Evolutionary conservation across 2,113 vertebrate species (phyloP), one percentile per base, ranked within the genome.

Genomic region (Dissostichus mawsoni): DNA sequence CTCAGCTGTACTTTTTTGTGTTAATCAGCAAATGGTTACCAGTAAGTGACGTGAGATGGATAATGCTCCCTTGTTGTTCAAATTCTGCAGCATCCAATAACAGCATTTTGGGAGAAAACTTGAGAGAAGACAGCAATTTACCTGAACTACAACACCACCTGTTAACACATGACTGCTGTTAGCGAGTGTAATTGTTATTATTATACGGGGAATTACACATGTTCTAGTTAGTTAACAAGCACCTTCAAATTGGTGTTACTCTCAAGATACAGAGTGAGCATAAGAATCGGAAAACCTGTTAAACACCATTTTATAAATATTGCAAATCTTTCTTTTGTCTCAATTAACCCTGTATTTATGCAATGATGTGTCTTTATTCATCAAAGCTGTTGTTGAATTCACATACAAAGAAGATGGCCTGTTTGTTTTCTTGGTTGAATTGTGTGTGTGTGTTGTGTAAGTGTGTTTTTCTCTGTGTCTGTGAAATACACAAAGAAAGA

Each of bases 131-230:
- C 63, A 53, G 33, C 29, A 63, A 29, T 80, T 79, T 57, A 68
- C 12, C 52, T 76, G 4, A 16, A 68, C 80, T 70, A 41, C 56
- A 57, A 29, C 56, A 53, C 70, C 41, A 14, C 65, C 66, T 55
- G 70, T 69, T 86, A 74, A 61, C 77, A 70, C 58, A 33, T 64
- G 52, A 65, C 25, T 16, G 66, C 69, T 67, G 81, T 70, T 52
- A 69, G 1, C 29, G 29, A 33, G 7, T 36, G 4, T 79, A 74
- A 86, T 81, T 47, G 33, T 57, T 53, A 52, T 79, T 64, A 84
- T 89, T 74, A 58, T 12, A 69, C 6, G 23, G 18, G 44, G 51
- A 58, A 33, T 75, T 36, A 86, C 70, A 59, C 16, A 12, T 73
- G 53, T 66, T 79, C 11, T 20, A 20, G 45, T 56, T 12, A 33